Conservation (phyloP, 2,797 vertebrate species). For the Trichosurus vulpecula region DNA sequence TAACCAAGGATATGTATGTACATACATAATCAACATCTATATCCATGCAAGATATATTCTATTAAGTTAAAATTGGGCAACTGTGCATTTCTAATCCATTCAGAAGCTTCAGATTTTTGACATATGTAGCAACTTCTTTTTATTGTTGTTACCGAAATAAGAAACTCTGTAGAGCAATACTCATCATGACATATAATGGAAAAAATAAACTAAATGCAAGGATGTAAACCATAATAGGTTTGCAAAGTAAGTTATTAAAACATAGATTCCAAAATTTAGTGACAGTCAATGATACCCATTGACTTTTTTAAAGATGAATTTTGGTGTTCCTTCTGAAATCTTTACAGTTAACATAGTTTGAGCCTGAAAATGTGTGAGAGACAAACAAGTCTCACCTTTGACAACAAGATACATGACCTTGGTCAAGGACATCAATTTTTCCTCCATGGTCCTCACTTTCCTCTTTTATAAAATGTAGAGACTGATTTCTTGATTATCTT, state of each 20-base stretch:
- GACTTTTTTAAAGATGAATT: neutral
- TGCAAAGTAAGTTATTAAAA: neutral
- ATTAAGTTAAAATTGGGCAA: constrained; percentile 36
- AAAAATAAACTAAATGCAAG: neutral
- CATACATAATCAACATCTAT: neutral
- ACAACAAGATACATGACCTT: neutral
- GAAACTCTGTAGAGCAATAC: neutral
- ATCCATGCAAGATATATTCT: constrained; percentile 8
- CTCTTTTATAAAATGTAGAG: neutral
- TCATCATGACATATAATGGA: neutral
- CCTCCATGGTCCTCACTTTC: neutral
- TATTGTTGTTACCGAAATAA: neutral
- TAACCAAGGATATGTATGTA: neutral
- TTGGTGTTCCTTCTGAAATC: neutral
- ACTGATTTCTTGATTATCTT: neutral
- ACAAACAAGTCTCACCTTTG: neutral
- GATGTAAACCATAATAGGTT: neutral
- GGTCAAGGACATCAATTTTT: neutral
- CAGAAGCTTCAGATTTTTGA: constrained; percentile 21
- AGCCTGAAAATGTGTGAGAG: neutral
- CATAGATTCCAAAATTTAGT: neutral
- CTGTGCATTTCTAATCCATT: constrained; percentile 29
- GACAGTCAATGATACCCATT: neutral
- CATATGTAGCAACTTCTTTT: neutral
- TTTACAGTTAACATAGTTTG: neutral